Evolutionary conservation across 2,888 invertebrate species (phyloP).

Genomic region (Cylindroiulus punctatus): DNA sequence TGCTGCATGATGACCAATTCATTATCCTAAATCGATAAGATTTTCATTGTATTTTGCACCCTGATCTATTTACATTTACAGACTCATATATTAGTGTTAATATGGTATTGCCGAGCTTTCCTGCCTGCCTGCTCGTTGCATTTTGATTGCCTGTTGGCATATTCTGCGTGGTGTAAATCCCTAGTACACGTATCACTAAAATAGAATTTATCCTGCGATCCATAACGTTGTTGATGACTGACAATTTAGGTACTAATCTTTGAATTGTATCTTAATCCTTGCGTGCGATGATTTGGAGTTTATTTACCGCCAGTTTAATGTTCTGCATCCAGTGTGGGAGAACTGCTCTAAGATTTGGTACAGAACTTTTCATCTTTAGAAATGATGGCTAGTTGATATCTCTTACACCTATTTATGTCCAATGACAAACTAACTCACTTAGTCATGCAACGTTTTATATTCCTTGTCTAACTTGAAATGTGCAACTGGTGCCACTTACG

Average conservation of each 20-base stretch:
- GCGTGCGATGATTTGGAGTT: neutral
- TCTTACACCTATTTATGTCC: no score
- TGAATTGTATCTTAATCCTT: no score
- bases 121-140: constrained; percentile 20
- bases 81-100: neutral
- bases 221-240: neutral
- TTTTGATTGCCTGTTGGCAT: neutral
- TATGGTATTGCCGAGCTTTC: neutral
- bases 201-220: neutral
- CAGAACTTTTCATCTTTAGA: no score
- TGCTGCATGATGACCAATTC: neutral
- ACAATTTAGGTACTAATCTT: neutral
- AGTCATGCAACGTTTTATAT: no score
- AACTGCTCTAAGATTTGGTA: neutral
- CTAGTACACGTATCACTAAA: no score
- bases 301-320: neutral
- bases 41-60: neutral
- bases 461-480: no score
- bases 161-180: neutral
- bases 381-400: no score
- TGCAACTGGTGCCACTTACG: no score
- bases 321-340: neutral
- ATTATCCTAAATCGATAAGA: neutral
- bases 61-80: no score
- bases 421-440: no score